Evolutionary conservation across 1,140 invertebrate species (phyloP), one percentile per base, ranked within the genome.

Genomic region (Antheraea mylitta): DNA sequence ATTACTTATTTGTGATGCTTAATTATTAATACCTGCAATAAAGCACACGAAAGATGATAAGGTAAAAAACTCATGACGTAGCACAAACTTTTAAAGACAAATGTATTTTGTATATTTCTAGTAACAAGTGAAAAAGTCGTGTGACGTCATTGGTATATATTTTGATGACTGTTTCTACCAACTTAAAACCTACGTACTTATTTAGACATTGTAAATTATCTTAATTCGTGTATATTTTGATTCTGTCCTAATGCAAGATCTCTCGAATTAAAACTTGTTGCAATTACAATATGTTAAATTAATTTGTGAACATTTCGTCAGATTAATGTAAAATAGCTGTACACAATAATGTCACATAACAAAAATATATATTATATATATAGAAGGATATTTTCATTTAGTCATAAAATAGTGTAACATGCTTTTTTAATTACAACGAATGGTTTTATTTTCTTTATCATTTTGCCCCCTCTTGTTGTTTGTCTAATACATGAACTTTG

Each of bases 241-340:
- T 30, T 30, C 22, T 30, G 22, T 30, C 22, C 1, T 30, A 30
- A 30, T 30, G 1, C 22, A 1, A 30, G 22, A 30, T 30, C 22
- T n/a, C 22, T 1, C 22, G 22, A 30, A 30, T 42, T 42, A 8
- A 3, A 42, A 42, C 7, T 42, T 42, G 8, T 42, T 42, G 8
- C 11, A 22, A 30, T 66, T 66, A 58, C 22, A 22, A 10, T 58
- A 66, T 58, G 18, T 30, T 58, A 19, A 53, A 58, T 58, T 30
- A 58, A 8, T 58, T 37, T 36, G 30, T 38, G 10, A 37, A 11
- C 3, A 42, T 64, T 69, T 69, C 16, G 67, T 79, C 78, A 81
- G 72, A 83, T 82, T 82, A 58, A 71, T 89, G 87, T 85, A 76
- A 86, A 85, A 87, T 87, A 84, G 85, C 81, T 87, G 82, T 83